Percentiles rank a stretch among this genome's conserved stretches.
These are phyloP conservation scores for Rhyzopertha dominica DNA, from an alignment of 1,140 invertebrate genomes.

Conservation along the genomic window DNA sequence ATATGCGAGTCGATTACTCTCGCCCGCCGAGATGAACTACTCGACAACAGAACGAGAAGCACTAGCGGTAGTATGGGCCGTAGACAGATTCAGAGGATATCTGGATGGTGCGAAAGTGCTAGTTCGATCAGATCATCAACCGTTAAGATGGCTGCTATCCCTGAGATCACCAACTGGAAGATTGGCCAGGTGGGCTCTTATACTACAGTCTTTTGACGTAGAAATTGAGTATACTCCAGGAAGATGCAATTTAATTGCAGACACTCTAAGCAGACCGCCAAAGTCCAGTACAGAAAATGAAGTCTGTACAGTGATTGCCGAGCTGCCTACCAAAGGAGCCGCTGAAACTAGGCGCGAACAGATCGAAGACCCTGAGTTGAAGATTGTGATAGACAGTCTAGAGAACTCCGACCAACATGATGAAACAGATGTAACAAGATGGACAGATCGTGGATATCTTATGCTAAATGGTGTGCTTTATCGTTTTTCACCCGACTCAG, in stretches of 20 bases:
- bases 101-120: slow-evolving; percentile 34
- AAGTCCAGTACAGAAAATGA: slow-evolving; percentile 16
- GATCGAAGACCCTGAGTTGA: slow-evolving; percentile 24
- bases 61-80: slow-evolving; percentile 42
- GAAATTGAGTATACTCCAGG: slow-evolving; percentile 30
- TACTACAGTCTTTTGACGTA: slow-evolving; percentile 33
- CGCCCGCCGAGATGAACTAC: slow-evolving; percentile 40
- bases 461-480: too few species aligned
- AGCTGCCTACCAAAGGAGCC: slow-evolving; percentile 23
- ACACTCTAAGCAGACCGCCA: slow-evolving; percentile 28
- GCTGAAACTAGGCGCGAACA: slow-evolving; percentile 30
- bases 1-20: slow-evolving; percentile 42
- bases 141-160: slow-evolving; percentile 19
- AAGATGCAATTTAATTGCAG: slow-evolving; percentile 35
- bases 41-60: slow-evolving; percentile 42
- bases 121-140: slow-evolving; percentile 28
- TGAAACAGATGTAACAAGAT: too few species aligned
- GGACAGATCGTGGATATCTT: too few species aligned
- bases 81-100: slow-evolving; percentile 36
- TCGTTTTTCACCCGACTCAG: too few species aligned
- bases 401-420: too few species aligned
- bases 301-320: slow-evolving; percentile 22
- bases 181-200: slow-evolving; percentile 33
- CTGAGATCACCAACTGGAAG: slow-evolving; percentile 23
- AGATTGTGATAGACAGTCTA: slow-evolving; percentile 28